Base-by-base conservation (phyloP, 2,113 vertebrate species). In the Tachysurus fulvidraco region DNA sequence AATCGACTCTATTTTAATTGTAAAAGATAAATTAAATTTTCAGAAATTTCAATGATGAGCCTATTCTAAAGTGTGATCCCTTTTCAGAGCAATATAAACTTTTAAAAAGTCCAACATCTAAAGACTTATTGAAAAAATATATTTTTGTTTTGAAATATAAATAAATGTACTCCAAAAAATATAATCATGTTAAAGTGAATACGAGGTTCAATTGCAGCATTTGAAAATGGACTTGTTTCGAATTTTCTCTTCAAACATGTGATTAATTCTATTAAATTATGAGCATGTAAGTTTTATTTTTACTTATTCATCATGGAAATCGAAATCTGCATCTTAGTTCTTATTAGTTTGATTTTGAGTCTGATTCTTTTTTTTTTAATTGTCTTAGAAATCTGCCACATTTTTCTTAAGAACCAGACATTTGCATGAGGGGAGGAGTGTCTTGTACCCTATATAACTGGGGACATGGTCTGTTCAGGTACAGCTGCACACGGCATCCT, bases 341-440 rank as follows among this genome's bases (percentile, higher is more conserved):
- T 36, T 36, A 36, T 36, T 36, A 36, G 36, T 36, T 36, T 36
- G 36, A 36, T 36, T 36, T 1, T 36, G 36, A 36, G 30, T 13
- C 36, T 21, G 44, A 60, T 17, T 19, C 41, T 83, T 67, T 67
- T 11, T 41, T 60, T 76, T 76, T 50, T 46, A 46, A 46, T 46
- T 44, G n/a, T n/a, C 7, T 86, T 7, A 60, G 16, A 82, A 36
- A 52, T 67, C 62, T 41, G 73, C 55, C 36, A 79, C 59, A 74
- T 30, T 54, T 57, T 73, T 77, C 28, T 54, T 28, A 73, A 23
- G 65, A 30, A 73, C 25, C 64, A 13, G 21, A 36, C 57, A 55
- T 46, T n/a, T 60, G n/a, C 46, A 30, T 83, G n/a, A 76, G 52
- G 44, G 86, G 57, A 88, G 69, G 89, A 60, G 89, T 85, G 54